A percentile compares a stretch with the other conserved stretches of the same genome.
These are phyloP conservation scores for Choristoneura fumiferana DNA, from an alignment of 1,140 invertebrate genomes.

Conservation along the genomic window DNA sequence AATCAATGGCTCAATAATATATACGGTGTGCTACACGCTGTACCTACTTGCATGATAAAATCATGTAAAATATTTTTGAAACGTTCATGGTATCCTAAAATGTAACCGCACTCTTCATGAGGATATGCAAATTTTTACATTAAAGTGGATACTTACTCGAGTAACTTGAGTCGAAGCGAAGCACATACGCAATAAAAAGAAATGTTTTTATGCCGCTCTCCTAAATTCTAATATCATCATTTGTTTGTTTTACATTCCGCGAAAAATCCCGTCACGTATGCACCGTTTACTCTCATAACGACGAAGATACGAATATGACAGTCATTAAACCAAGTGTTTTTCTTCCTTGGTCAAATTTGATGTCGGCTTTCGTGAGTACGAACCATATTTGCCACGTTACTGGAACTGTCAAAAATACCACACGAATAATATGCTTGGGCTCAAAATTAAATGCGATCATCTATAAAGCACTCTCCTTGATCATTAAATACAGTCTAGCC, in stretches of 20 bases:
- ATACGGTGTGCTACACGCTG: too few species aligned
- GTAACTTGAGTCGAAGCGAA: neutral
- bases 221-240: neutral
- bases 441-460: neutral
- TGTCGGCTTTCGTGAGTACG: neutral
- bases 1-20: too few species aligned
- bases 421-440: neutral
- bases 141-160: neutral
- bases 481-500: too few species aligned
- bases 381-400: neutral
- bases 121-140: neutral
- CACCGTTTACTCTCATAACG: neutral
- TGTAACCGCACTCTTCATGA: too few species aligned
- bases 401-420: neutral
- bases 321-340: neutral
- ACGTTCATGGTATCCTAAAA: too few species aligned
- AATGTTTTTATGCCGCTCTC: neutral
- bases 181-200: neutral
- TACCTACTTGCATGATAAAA: too few species aligned
- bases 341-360: conserved; percentile 10
- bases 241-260: conserved; percentile 5
- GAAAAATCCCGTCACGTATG: neutral
- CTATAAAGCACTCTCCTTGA: neutral
- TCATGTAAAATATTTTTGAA: too few species aligned
- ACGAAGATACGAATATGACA: neutral